Base-by-base conservation (phyloP, 2,797 vertebrate species). In the Podarcis siculus region DNA sequence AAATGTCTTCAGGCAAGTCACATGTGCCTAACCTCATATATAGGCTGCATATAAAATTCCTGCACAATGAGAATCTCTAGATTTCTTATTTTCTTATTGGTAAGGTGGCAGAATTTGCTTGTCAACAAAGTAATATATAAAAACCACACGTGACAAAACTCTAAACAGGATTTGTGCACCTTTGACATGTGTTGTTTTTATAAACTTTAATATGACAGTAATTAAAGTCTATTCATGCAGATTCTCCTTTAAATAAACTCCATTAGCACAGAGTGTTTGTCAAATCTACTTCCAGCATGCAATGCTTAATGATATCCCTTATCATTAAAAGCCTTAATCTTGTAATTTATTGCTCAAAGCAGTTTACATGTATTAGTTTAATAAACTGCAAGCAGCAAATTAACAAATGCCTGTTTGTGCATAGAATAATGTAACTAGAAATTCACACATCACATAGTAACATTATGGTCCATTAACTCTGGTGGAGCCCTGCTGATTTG, bases 271-370 rank as follows among this genome's bases (percentile, higher is more conserved):
- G 45, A 94, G 12, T 8, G 94, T 92, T 93, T 91, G 88, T 95
- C 91, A 93, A 93, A 87, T 94, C 37, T 91, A 91, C 87, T 84
- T 94, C 64, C 85, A 94, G 91, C 89, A 77, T 86, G 94, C 83
- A 87, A 91, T 90, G 82, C 90, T 94, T 96, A 94, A 95, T 93
- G 86, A 94, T 92, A 95, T 88, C 61, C 85, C 91, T 93, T 94
- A 94, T 85, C 89, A 85, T 93, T 91, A 94, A 95, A 95, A 95
- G 79, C 58, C 73, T 79, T 93, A 93, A 95, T 94, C 87, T 92
- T 91, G 66, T 93, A 91, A 96, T 94, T 95, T 96, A 92, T 93
- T 96, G 86, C 93, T 95, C 90, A 94, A 95, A 95, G 88, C 45
- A 91, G 81, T 94, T 87, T 93, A 93, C 86, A 90, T 37, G 0